A percentile compares a stretch with the other conserved stretches of the same genome.
phyloP scores from a whole-genome alignment of 2,113 vertebrate genomes.

The Muscicapa adusta region DNA sequence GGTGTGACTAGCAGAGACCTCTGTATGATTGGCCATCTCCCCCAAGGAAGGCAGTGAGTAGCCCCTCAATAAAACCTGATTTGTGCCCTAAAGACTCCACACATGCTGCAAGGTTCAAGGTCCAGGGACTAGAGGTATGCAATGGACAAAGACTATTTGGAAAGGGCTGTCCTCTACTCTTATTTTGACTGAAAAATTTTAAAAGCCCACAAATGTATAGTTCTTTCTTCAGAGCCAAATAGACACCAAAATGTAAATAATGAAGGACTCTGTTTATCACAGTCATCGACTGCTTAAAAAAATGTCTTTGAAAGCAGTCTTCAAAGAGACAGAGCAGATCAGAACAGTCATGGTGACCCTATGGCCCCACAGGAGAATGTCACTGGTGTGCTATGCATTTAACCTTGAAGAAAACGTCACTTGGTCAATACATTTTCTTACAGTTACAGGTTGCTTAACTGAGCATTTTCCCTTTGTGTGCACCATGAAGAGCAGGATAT shows the following conservation, averaged over 20 bases:
- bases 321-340: background rate
- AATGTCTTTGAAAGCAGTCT: background rate
- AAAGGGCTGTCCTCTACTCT: background rate
- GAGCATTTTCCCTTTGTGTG: background rate
- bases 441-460: background rate
- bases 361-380: background rate
- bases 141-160: background rate
- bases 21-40: background rate
- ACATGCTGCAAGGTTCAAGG: background rate
- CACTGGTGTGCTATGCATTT: background rate
- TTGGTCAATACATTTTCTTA: background rate
- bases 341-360: background rate
- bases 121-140: background rate
- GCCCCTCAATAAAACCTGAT: background rate
- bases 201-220: background rate
- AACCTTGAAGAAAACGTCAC: background rate
- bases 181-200: background rate
- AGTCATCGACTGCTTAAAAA: background rate
- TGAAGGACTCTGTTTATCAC: background rate
- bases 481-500: background rate
- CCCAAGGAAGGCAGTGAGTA: background rate
- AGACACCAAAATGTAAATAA: background rate
- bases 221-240: background rate
- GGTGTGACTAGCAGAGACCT: background rate
- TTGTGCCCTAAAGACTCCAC: background rate